Evolutionary conservation across 2,797 vertebrate genomes (phyloP), one percentile per base, ranked within the genome.

Genomic region (Malurus leucopterus): DNA sequence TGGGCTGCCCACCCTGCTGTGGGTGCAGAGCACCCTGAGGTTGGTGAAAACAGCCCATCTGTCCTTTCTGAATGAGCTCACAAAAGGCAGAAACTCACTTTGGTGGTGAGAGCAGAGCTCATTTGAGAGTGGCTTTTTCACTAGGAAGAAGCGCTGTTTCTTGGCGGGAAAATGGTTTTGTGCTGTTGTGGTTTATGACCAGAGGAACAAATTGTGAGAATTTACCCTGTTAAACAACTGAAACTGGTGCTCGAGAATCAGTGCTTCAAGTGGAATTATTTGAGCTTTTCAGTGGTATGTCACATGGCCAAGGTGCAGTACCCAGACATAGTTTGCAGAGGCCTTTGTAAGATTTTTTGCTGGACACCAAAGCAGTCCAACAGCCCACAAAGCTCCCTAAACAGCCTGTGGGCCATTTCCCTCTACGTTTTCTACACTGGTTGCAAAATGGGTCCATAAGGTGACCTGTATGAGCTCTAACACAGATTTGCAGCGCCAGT

Each of bases 21-120:
- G 74, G 13, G 1, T 61, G 32, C 49, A 77, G 83, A 78, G 55
- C 62, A 58, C 32, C 44, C 51, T 27, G 40, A 0, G 11, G 27
- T 27, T 0, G 0, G 26, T 2, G 2, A 38, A 38, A 24, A 6
- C 15, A 32, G 1, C 81, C 36, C 6, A 0, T 22, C 47, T 58
- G 50, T 64, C 55, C 58, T 91, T 59, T 43, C 84, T 32, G 21
- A 74, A 14, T 1, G 2, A 38, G 15, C 20, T 46, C 2, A 0
- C 27, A 53, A 57, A 32, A 63, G 61, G 57, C 55, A 81, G 38
- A 11, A 36, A 21, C 51, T 89, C 82, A 8, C 27, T 54, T 22
- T 0, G n/a, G 46, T 76, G 49, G n/a, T 69, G 83, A 71, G 53
- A 55, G 53, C 64, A 70, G 34, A 77, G 27, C 38, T 91, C 38